Percentiles rank a stretch among this genome's conserved stretches.
phyloP scores from a whole-genome alignment of 2,888 invertebrate genomes.

The Archaeoteleia sp. region DNA sequence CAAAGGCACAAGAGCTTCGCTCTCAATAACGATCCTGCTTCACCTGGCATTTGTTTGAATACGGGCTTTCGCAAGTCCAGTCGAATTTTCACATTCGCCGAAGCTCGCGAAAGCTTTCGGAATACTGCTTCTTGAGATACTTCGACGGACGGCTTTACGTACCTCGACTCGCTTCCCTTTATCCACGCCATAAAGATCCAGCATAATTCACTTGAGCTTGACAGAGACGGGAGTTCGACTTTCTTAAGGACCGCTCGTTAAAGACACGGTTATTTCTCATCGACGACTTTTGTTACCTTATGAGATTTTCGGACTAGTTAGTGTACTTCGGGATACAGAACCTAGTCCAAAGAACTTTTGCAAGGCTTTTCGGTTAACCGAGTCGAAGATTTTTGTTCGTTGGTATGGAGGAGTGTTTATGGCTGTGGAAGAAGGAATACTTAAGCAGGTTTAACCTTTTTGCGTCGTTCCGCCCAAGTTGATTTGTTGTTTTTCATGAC shows the following conservation, averaged over 20 bases:
- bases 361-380: background rate
- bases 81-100: slow-evolving; percentile 39
- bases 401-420: slow-evolving; percentile 42
- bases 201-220: slow-evolving; percentile 35
- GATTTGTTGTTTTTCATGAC: background rate
- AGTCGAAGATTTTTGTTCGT: slow-evolving; percentile 10
- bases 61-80: slow-evolving; percentile 41
- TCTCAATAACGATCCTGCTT: slow-evolving; percentile 40
- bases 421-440: slow-evolving; percentile 51
- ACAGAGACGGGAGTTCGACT: slow-evolving; percentile 28
- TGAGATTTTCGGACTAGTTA: slow-evolving; percentile 5
- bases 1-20: slow-evolving; percentile 51
- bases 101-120: slow-evolving; percentile 20
- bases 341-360: slow-evolving; percentile 1
- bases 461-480: slow-evolving; percentile 4
- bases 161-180: slow-evolving; percentile 41
- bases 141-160: slow-evolving; percentile 50
- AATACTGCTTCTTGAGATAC: slow-evolving; percentile 22
- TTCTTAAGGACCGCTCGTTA: slow-evolving; percentile 15
- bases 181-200: slow-evolving; percentile 50
- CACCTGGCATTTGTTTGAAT: slow-evolving; percentile 38
- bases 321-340: background rate
- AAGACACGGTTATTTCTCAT: slow-evolving; percentile 1
- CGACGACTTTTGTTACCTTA: background rate
- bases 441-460: slow-evolving; percentile 28